These are phyloP conservation scores for Phacellophora camtschatica DNA, from an alignment of 30 jellyfish, hydroid and myxozoan species.

Conservation along the genomic window DNA sequence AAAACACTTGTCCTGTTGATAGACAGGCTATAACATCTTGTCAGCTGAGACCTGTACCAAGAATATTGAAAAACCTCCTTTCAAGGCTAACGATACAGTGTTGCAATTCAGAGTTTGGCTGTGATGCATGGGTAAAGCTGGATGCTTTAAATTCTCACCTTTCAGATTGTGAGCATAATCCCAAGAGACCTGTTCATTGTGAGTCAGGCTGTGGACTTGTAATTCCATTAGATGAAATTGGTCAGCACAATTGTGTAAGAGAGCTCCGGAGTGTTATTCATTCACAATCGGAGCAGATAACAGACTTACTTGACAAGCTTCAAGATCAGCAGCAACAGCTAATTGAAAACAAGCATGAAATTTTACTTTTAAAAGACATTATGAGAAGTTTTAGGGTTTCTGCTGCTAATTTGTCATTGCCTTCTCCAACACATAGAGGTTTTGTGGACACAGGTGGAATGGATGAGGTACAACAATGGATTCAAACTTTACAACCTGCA, in stretches of 20 bases:
- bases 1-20: conserved; percentile 98
- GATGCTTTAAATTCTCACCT: conserved; percentile 85
- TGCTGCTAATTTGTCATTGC: conserved; percentile 74
- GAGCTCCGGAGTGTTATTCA: conserved; percentile 85
- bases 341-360: conserved; percentile 82
- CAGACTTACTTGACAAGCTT: conserved; percentile 78
- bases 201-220: conserved; percentile 94
- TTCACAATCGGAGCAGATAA: conserved; percentile 83
- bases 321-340: conserved; percentile 89
- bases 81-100: conserved; percentile 88
- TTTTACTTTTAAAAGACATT: conserved; percentile 73
- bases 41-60: conserved; percentile 93
- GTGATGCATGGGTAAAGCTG: conserved; percentile 82
- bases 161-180: conserved; percentile 90
- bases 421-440: conserved; percentile 76
- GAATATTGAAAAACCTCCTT: conserved; percentile 87
- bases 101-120: conserved; percentile 86
- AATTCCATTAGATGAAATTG: conserved; percentile 86
- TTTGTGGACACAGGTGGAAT: conserved; percentile 80
- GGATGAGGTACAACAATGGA: conserved; percentile 98
- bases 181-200: conserved; percentile 96
- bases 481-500: conserved; percentile 90
- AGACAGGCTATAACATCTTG: conserved; percentile 77
- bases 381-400: conserved; percentile 92
- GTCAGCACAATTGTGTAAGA: conserved; percentile 91